Base-by-base conservation (phyloP, 2,888 invertebrate genomes). In the Anticlea derivata region DNA sequence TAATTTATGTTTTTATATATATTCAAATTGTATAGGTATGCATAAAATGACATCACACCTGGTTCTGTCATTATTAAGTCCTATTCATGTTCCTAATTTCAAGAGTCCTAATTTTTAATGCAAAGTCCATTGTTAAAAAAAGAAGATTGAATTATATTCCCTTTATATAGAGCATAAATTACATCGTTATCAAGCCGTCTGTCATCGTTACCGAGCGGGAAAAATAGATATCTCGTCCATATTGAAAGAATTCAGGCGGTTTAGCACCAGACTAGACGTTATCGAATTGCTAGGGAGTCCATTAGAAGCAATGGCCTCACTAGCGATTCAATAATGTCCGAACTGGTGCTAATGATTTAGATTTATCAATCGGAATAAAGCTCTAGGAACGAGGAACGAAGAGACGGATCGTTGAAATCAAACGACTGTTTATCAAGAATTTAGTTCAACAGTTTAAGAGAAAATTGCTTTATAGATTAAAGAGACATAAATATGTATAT, bases 171-270 rank as follows among this genome's bases (percentile, higher is more conserved):
- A 37, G 27, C 30, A 34, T 52, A 43, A 52, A 49, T 50, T 33
- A 46, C 39, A 30, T 26, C 44, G 45, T 49, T 43, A 49, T 50
- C 50, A 13, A 33, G 30, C 43, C 46, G 50, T 47, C 50, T 46
- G 58, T 58, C 50, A 52, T 48, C 55, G 50, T 46, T 44, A 46
- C 40, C 23, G 33, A 27, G 38, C 17, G 49, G 43, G 39, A 43
- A 33, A 34, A 49, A 49, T 41, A 47, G 23, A 40, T 30, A 31
- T 22, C 13, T 40, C 40, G 31, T 34, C 50, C 54, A 45, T 56
- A 37, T 56, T 54, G 31, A 50, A 52, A 49, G 34, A 34, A 48
- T 30, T 45, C 39, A 27, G 46, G 8, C n/a, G 8, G 31, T 12
- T 17, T 31, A 23, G 29, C 40, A 30, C 30, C 29, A 4, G 23